Evolutionary conservation across 2,113 vertebrate species (phyloP).

Genomic region (Callocephalon fimbriatum): DNA sequence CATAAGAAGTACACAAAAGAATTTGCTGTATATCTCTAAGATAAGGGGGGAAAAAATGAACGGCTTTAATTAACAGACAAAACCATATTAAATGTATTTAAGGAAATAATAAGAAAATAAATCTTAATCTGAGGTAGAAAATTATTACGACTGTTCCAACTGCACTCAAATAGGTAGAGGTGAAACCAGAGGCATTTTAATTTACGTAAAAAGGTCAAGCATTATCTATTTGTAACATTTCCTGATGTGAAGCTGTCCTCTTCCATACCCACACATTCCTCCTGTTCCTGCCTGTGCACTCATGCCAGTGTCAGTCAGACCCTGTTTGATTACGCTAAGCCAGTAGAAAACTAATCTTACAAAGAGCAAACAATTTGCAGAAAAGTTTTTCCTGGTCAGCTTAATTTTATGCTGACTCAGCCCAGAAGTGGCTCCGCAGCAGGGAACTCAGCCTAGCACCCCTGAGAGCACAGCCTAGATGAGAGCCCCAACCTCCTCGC

Average conservation of each 20-base stretch:
- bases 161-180: not conserved
- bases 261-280: accelerated
- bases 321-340: not conserved
- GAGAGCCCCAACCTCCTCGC: not conserved
- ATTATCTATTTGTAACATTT: not conserved
- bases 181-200: not conserved
- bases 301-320: not conserved
- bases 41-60: not conserved
- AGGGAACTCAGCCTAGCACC: not conserved
- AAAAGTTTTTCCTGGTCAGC: not conserved
- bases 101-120: not conserved
- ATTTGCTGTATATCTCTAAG: not conserved
- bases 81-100: not conserved
- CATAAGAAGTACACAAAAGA: not conserved
- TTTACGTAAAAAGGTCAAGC: not conserved
- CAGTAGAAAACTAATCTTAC: not conserved
- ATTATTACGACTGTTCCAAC: not conserved
- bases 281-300: not conserved
- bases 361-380: not conserved
- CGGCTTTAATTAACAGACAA: not conserved
- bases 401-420: not conserved
- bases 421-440: not conserved
- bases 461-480: not conserved
- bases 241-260: not conserved
- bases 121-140: not conserved